A percentile compares a stretch with the other conserved stretches of the same genome.
These are phyloP conservation scores for Crotalus horridus DNA, from an alignment of 2,113 vertebrate genomes.

Conservation along the genomic window DNA sequence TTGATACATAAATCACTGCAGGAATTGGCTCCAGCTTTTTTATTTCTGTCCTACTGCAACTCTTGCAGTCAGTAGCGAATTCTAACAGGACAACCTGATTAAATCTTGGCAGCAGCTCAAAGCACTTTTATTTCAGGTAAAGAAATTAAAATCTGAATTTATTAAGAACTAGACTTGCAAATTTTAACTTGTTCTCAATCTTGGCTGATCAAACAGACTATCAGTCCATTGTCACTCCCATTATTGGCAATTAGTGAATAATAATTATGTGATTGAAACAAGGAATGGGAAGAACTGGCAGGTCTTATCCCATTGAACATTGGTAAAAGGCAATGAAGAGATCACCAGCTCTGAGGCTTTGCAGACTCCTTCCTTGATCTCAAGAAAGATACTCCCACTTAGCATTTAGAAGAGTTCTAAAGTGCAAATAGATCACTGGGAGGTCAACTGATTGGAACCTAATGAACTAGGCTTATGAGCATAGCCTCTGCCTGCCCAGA, in stretches of 20 bases:
- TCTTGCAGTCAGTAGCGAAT: constrained; percentile 8
- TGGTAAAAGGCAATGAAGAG: not conserved
- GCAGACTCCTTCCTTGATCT: not conserved
- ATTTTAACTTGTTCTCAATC: constrained; percentile 18
- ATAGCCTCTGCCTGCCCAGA: not conserved
- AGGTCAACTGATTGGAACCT: not conserved
- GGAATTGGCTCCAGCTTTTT: constrained; percentile 1
- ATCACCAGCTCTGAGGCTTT: not conserved
- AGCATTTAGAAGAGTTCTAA: not conserved
- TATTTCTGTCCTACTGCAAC: not conserved
- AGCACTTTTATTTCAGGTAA: constrained; percentile 37
- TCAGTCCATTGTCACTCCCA: not conserved
- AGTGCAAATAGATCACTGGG: not conserved
- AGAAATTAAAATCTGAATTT: constrained; percentile 44
- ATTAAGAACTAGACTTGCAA: constrained; percentile 25
- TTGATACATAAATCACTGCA: constrained; percentile 5
- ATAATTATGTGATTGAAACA: constrained; percentile 5
- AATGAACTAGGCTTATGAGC: not conserved
- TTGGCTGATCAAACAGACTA: constrained; percentile 15
- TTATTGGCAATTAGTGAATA: constrained; percentile 29
- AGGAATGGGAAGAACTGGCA: constrained; percentile 9
- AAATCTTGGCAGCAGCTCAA: constrained; percentile 37
- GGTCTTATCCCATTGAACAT: not conserved
- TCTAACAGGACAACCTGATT: constrained; percentile 25
- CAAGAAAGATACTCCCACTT: not conserved